A percentile compares a stretch with the other conserved stretches of the same genome.
Conservation (phyloP, 2,888 invertebrate species). For the Ophioninae sp. region DNA sequence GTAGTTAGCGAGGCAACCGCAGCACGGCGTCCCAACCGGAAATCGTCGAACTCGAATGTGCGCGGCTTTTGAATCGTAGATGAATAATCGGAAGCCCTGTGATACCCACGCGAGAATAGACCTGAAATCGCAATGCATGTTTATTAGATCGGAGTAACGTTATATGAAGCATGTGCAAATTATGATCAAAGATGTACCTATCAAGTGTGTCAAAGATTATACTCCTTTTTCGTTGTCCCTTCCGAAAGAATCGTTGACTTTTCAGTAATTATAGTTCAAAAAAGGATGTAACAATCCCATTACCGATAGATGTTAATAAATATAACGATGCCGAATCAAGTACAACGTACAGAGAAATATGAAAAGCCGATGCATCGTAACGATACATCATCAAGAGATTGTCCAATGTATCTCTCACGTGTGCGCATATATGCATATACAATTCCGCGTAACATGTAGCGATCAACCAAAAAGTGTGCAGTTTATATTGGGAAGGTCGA, state of each 20-base stretch:
- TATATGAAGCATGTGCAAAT: background rate
- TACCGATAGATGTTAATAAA: background rate
- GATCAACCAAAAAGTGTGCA: constrained; percentile 6
- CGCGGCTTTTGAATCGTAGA: constrained; percentile 21
- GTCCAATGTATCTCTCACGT: background rate
- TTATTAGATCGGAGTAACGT: background rate
- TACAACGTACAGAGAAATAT: background rate
- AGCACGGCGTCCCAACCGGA: constrained; percentile 52
- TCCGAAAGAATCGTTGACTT: background rate
- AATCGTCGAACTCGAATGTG: constrained; percentile 8
- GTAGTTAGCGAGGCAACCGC: constrained; percentile 29
- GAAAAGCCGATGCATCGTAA: background rate
- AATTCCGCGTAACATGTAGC: background rate
- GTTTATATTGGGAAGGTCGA: constrained; percentile 20
- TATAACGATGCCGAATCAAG: background rate
- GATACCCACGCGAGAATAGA: background rate
- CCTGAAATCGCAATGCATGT: background rate
- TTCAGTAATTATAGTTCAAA: too few relatives aligned
- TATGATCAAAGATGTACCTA: background rate
- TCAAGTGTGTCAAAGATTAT: background rate
- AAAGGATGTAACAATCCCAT: background rate
- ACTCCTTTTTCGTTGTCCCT: background rate
- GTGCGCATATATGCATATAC: background rate
- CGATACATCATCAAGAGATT: background rate
- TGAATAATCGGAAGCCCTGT: background rate